Evolutionary conservation across 2,113 vertebrate genomes (phyloP), one percentile per base, ranked within the genome.

Genomic region (Pungitius pungitius): DNA sequence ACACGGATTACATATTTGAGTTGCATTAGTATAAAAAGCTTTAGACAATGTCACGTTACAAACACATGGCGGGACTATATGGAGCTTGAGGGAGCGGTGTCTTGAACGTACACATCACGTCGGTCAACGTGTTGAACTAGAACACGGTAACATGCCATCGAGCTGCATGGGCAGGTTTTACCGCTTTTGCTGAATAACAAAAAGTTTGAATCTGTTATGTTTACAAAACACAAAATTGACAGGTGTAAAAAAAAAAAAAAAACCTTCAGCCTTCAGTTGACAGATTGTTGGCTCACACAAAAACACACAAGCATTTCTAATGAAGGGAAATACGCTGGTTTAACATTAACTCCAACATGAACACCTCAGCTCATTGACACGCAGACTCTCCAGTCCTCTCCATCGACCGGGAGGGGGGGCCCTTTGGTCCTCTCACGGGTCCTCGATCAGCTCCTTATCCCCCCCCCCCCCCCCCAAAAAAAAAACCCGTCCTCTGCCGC

Each of bases 361-460:
- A 63, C 71, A 52, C 68, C 67, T 78, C 49, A 65, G 8, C 45
- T 20, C 45, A 47, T 17, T 30, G 11, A 13, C 40, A 55, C 13
- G 30, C 54, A 56, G 7, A 56, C 14, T 10, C 47, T 43, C 20
- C 59, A 64, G 57, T 56, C 76, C 22, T 69, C 51, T 68, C 52
- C 61, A 39, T 27, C 51, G 13, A 55, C 20, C 45, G n/a, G n/a
- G n/a, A n/a, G n/a, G n/a, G n/a, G n/a, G n/a, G n/a, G n/a, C n/a
- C n/a, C n/a, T n/a, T n/a, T n/a, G 30, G 30, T 30, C 30, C 30
- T 30, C 30, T 30, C 30, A 30, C 30, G 30, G 30, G 66, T 75
- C 69, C 47, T 80, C 52, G 0, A n/a, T n/a, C n/a, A n/a, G 56
- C 55, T 69, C 57, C 55, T 77, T 57, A 74, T 77, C 75, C 78